These are phyloP conservation scores for Pyrgus malvae DNA, from an alignment of 2,888 invertebrate species.

Conservation along the genomic window DNA sequence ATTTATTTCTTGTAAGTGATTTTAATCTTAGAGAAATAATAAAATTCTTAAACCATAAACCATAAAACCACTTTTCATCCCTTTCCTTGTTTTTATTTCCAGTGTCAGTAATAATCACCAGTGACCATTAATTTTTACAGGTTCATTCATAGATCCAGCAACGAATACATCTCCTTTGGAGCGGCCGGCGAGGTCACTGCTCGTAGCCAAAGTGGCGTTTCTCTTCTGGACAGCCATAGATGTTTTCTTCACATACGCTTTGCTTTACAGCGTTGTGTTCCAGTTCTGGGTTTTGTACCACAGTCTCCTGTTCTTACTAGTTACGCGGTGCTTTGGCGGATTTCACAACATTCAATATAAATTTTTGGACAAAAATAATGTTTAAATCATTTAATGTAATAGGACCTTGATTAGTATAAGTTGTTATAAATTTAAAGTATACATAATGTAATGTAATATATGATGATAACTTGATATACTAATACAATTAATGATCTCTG, in stretches of 20 bases:
- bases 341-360: slow-evolving; percentile 83
- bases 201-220: slow-evolving; percentile 71
- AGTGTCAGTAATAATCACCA: too few species aligned
- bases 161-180: slow-evolving; percentile 49
- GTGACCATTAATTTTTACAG: too few species aligned
- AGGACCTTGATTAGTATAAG: too few species aligned
- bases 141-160: slow-evolving; percentile 56
- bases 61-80: too few species aligned
- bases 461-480: too few species aligned
- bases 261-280: slow-evolving; percentile 66
- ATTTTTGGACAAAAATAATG: slow-evolving; percentile 53
- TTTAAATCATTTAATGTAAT: background rate
- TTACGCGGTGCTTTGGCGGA: slow-evolving; percentile 81
- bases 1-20: too few species aligned
- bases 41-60: too few species aligned
- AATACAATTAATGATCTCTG: slow-evolving; percentile 19
- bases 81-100: too few species aligned
- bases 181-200: slow-evolving; percentile 51
- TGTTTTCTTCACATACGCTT: slow-evolving; percentile 64
- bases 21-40: too few species aligned
- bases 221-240: slow-evolving; percentile 85
- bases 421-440: too few species aligned
- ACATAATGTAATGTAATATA: too few species aligned
- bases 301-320: slow-evolving; percentile 74
- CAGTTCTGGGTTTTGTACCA: slow-evolving; percentile 80